These are phyloP conservation scores for Endomychus coccineus DNA, from an alignment of 2,888 invertebrate species.

Conservation along the genomic window DNA sequence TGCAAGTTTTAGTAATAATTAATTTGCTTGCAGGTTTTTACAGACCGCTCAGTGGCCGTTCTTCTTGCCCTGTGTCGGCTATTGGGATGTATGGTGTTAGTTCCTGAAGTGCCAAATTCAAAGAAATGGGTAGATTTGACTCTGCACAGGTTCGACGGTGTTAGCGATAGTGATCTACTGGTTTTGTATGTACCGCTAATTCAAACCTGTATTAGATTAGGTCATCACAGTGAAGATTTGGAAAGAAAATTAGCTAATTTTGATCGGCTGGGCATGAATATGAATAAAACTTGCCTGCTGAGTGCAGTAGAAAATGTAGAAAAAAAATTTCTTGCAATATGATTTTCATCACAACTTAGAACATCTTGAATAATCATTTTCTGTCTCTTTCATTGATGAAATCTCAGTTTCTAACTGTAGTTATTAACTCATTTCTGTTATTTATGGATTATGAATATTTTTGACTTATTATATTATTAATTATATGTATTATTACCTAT, in stretches of 20 bases:
- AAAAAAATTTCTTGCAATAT: constrained; percentile 9
- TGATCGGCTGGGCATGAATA: constrained; percentile 59
- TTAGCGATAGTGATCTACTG: constrained; percentile 63
- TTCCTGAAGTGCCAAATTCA: constrained; percentile 50
- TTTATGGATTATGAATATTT: too few relatives aligned
- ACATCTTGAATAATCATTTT: too few relatives aligned
- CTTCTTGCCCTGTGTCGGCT: constrained; percentile 60
- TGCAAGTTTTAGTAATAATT: too few relatives aligned
- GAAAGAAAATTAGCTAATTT: constrained; percentile 55
- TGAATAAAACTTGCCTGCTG: constrained; percentile 53
- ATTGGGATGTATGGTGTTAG: constrained; percentile 51
- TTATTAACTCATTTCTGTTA: too few relatives aligned
- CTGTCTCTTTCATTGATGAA: too few relatives aligned
- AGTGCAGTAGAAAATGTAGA: constrained; percentile 57
- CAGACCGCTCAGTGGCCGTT: constrained; percentile 61
- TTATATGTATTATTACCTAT: too few relatives aligned
- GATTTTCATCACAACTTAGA: neutral
- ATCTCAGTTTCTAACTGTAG: too few relatives aligned
- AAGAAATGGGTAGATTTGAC: constrained; percentile 64
- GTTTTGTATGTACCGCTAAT: constrained; percentile 62
- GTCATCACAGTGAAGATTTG: constrained; percentile 54
- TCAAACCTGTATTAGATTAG: constrained; percentile 56
- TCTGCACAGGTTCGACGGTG: constrained; percentile 61
- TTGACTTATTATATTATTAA: too few relatives aligned
- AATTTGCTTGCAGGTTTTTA: constrained; percentile 49